Percentiles rank a stretch among this genome's conserved stretches.
Conservation (phyloP, 2,888 invertebrate species). For the Catocala sponsa region DNA sequence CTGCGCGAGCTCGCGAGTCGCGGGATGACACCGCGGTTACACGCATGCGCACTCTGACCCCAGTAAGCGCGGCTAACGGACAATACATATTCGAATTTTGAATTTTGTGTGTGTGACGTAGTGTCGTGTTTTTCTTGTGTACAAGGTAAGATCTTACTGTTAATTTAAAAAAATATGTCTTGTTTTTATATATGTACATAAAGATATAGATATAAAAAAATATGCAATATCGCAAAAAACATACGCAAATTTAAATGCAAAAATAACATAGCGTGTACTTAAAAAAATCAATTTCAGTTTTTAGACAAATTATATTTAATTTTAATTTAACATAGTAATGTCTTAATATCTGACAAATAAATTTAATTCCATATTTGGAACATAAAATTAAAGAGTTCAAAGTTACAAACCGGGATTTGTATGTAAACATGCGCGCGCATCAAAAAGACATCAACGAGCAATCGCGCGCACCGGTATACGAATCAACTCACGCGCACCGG, state of each 20-base stretch:
- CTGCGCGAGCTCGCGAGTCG: slow-evolving; percentile 77
- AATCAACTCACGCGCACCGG: slow-evolving; percentile 1
- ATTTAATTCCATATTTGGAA: no score
- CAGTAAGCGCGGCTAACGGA: slow-evolving; percentile 63
- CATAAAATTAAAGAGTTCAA: no score
- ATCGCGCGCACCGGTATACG: slow-evolving; percentile 22
- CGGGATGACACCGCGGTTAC: slow-evolving; percentile 67
- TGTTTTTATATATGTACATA: neutral
- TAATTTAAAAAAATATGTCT: neutral
- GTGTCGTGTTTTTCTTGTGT: slow-evolving; percentile 74
- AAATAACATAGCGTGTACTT: no score
- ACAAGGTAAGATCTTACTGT: slow-evolving; percentile 71
- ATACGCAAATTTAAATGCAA: no score
- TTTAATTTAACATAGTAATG: no score
- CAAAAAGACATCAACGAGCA: slow-evolving; percentile 75
- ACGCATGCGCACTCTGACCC: slow-evolving; percentile 83
- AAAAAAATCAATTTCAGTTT: no score
- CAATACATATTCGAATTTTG: slow-evolving; percentile 42
- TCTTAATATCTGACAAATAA: no score
- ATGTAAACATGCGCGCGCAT: slow-evolving; percentile 43
- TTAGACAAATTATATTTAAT: no score
- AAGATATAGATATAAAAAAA: no score
- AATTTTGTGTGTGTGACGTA: slow-evolving; percentile 72
- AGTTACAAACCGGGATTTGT: neutral
- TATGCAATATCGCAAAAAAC: no score